Conservation (phyloP, 2,113 vertebrate species). For the Coptodon rendalli region DNA sequence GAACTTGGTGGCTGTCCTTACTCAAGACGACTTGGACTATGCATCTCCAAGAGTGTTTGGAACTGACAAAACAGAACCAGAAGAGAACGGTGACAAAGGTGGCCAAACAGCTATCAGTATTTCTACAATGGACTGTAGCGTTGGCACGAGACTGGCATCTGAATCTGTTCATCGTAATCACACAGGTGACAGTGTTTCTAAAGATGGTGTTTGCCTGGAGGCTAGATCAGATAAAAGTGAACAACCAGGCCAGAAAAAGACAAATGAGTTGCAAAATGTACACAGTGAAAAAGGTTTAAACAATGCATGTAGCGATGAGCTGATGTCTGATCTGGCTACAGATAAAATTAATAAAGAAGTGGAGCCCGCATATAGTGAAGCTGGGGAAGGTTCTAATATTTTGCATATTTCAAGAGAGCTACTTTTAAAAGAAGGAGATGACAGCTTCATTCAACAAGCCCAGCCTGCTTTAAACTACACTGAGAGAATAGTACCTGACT, state of each 20-base stretch:
- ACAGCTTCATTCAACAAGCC: not conserved
- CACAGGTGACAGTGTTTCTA: not conserved
- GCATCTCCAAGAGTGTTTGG: conserved; percentile 59
- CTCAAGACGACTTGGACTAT: conserved; percentile 74
- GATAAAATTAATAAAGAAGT: not conserved
- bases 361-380: not conserved
- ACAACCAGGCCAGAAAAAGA: not conserved
- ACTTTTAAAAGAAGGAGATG: not conserved
- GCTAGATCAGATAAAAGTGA: not conserved
- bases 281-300: not conserved
- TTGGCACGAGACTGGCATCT: conserved; percentile 75
- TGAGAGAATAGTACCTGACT: conserved; percentile 30
- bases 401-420: not conserved
- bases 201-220: not conserved
- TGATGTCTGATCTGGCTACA: not conserved
- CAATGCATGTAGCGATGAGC: not conserved
- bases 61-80: conserved; percentile 7
- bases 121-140: conserved; percentile 62
- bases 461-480: conserved; percentile 8
- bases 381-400: not conserved
- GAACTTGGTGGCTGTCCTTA: conserved; percentile 76
- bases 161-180: conserved; percentile 75
- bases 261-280: not conserved
- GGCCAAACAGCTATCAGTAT: conserved; percentile 43
- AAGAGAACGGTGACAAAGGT: not conserved